Percentiles rank a stretch among this genome's conserved stretches.
These are phyloP conservation scores for Graphium colonna DNA, from an alignment of 2,888 invertebrate species.

Conservation along the genomic window DNA sequence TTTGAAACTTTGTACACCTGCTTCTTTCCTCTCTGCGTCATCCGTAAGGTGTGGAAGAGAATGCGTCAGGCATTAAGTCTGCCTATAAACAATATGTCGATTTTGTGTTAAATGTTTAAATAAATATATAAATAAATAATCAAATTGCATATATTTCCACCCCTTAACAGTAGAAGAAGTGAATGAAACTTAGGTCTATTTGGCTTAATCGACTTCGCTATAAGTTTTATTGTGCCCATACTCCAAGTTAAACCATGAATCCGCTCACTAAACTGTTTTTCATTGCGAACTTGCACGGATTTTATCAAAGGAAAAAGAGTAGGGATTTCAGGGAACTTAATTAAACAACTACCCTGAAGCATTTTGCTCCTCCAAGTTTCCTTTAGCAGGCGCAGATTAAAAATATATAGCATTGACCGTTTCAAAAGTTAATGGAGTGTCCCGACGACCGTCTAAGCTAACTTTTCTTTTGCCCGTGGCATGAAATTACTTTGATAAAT, in stretches of 20 bases:
- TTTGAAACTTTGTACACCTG: too few relatives aligned
- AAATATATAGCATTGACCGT: slow-evolving; percentile 18
- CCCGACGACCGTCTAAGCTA: neutral
- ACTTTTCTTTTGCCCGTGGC: neutral
- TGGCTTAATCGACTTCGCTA: neutral
- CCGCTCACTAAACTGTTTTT: slow-evolving; percentile 1
- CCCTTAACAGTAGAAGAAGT: too few relatives aligned
- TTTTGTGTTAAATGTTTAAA: too few relatives aligned
- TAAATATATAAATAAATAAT: too few relatives aligned
- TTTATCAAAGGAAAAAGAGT: slow-evolving; percentile 16
- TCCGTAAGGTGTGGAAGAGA: too few relatives aligned
- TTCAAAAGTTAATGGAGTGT: slow-evolving; percentile 10
- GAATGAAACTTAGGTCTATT: too few relatives aligned
- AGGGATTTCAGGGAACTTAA: slow-evolving; percentile 20
- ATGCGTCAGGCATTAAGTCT: too few relatives aligned
- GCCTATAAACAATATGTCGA: too few relatives aligned
- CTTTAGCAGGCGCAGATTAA: slow-evolving; percentile 19
- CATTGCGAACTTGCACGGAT: slow-evolving; percentile 11
- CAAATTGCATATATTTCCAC: too few relatives aligned
- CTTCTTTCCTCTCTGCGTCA: too few relatives aligned
- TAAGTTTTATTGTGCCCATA: neutral
- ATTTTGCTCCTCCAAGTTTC: slow-evolving; percentile 7
- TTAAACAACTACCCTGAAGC: slow-evolving; percentile 19
- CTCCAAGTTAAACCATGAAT: neutral
- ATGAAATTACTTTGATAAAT: too few relatives aligned